These are phyloP conservation scores for Strix occidentalis DNA, from an alignment of 2,797 vertebrate genomes.

Conservation along the genomic window DNA sequence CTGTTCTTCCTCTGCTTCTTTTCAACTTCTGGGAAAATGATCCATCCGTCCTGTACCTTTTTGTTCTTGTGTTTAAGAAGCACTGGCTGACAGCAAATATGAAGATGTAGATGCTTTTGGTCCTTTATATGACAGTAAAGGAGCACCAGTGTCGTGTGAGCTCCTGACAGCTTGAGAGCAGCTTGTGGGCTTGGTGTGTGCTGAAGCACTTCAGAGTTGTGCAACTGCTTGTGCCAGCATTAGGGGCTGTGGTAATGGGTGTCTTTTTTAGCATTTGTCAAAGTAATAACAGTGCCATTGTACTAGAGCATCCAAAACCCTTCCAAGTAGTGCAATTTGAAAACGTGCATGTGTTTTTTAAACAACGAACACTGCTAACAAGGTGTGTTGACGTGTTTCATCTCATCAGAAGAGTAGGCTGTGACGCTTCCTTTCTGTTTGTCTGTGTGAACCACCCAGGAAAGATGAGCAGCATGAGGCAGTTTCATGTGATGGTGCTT, in stretches of 20 bases:
- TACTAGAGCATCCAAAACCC: background rate
- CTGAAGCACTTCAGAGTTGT: background rate
- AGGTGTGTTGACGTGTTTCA: background rate
- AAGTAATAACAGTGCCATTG: background rate
- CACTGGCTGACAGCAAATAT: background rate
- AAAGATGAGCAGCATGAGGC: fast-evolving
- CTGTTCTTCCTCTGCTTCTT: background rate
- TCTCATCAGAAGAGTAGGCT: background rate
- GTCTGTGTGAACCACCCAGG: background rate
- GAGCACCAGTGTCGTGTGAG: background rate
- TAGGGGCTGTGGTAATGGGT: background rate
- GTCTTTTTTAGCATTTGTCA: background rate
- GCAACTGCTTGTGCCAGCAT: background rate
- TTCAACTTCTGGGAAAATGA: background rate
- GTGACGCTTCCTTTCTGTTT: background rate
- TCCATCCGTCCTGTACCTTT: background rate
- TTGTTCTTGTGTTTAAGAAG: background rate
- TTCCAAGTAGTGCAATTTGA: background rate
- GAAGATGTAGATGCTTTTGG: background rate
- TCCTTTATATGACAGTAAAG: background rate
- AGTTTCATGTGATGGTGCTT: fast-evolving
- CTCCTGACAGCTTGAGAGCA: background rate
- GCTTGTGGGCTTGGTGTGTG: background rate
- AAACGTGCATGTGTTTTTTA: background rate
- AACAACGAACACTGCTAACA: background rate